Conservation (phyloP, 2,113 vertebrate species). For the Proterorhinus semilunaris region DNA sequence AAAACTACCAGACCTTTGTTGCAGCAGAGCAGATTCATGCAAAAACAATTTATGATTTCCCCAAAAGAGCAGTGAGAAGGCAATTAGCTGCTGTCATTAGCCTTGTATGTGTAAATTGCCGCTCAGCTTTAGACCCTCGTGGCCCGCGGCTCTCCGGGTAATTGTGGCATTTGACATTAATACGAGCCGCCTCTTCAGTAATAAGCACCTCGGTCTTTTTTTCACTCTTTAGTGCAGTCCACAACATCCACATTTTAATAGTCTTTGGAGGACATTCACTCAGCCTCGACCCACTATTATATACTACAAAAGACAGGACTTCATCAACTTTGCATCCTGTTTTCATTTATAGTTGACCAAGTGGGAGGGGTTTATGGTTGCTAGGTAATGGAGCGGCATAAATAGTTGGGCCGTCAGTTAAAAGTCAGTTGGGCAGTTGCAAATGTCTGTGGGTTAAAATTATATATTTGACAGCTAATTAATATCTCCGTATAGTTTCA, state of each 20-base stretch:
- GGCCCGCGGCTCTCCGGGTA: constrained; percentile 34
- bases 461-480: too few relatives aligned
- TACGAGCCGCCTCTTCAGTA: constrained; percentile 29
- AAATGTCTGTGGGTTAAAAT: too few relatives aligned
- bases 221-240: constrained; percentile 9
- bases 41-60: constrained; percentile 13
- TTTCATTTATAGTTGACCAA: too few relatives aligned
- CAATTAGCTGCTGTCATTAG: constrained; percentile 36
- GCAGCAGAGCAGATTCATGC: background rate
- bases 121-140: constrained; percentile 27
- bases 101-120: constrained; percentile 38
- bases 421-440: too few relatives aligned
- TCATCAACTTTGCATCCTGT: background rate
- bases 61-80: constrained; percentile 19
- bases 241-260: constrained; percentile 6
- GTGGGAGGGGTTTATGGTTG: too few relatives aligned
- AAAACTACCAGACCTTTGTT: background rate
- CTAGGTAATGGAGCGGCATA: too few relatives aligned
- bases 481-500: too few relatives aligned
- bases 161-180: constrained; percentile 39
- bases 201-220: constrained; percentile 18
- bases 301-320: background rate
- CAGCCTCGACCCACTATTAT: background rate
- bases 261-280: background rate
- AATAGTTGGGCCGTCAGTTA: too few relatives aligned